These are phyloP conservation scores for Nothocercus nigrocapillus DNA, from an alignment of 2,113 vertebrate genomes.

Conservation along the genomic window DNA sequence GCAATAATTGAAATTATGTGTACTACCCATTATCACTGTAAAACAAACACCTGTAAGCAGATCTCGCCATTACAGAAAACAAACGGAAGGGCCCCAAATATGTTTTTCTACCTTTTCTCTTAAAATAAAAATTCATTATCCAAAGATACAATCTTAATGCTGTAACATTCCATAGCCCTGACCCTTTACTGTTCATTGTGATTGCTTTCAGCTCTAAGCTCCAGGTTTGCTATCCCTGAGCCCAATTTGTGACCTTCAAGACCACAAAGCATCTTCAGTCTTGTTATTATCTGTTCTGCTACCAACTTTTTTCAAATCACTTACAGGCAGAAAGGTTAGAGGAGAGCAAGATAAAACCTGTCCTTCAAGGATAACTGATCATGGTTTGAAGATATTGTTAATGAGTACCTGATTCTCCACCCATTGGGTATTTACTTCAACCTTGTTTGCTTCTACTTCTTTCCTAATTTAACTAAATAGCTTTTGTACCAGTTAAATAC, in stretches of 20 bases:
- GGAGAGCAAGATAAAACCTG: constrained; percentile 43
- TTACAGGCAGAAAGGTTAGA: constrained; percentile 20
- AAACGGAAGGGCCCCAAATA: neutral
- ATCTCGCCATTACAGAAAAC: neutral
- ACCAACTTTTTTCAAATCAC: constrained; percentile 37
- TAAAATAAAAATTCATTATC: neutral
- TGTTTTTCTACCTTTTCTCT: neutral
- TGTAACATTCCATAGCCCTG: neutral
- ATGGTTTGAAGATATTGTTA: constrained; percentile 32
- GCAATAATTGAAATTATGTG: neutral
- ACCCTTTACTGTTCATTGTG: constrained; percentile 3
- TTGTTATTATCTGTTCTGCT: constrained; percentile 38
- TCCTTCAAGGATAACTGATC: constrained; percentile 33
- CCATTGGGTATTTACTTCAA: neutral
- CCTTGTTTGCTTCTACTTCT: neutral
- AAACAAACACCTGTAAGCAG: neutral
- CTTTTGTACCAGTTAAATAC: neutral
- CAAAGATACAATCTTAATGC: neutral
- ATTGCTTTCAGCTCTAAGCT: constrained; percentile 11
- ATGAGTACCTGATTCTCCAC: constrained; percentile 20
- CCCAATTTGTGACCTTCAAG: neutral
- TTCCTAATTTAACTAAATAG: neutral
- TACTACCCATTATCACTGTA: neutral
- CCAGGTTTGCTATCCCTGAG: neutral
- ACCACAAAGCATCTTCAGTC: constrained; percentile 4